phyloP scores from a whole-genome alignment of 1,140 invertebrate species.

The Charaxes varanes region DNA sequence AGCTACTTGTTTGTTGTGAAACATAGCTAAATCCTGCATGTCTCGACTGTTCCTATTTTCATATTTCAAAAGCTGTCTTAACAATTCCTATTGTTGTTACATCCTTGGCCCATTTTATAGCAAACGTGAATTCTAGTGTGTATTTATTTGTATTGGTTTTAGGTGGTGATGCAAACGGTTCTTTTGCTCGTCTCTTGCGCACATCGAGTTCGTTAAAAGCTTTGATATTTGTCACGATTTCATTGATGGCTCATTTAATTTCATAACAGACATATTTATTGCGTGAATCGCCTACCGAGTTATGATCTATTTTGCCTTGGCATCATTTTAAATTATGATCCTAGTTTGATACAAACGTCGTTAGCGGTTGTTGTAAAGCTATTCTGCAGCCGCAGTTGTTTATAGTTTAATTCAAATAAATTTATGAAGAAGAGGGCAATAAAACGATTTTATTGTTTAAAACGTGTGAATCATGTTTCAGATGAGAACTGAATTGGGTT shows the following conservation, averaged over 20 bases:
- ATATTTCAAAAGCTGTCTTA: conserved; percentile 44
- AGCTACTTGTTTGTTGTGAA: too few species aligned
- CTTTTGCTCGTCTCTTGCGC: conserved; percentile 24
- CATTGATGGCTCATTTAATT: conserved; percentile 35
- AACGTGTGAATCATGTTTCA: too few species aligned
- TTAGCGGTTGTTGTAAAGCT: conserved; percentile 7
- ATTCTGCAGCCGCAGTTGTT: conserved; percentile 1
- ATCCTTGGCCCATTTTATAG: conserved; percentile 47
- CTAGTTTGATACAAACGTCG: conserved; percentile 9
- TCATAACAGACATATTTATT: conserved; percentile 26
- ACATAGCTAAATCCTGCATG: too few species aligned
- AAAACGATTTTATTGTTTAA: too few species aligned
- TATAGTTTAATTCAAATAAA: too few species aligned
- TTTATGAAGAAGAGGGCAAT: too few species aligned
- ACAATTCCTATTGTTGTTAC: conserved; percentile 52
- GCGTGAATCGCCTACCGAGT: conserved; percentile 29
- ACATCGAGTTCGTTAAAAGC: conserved; percentile 30
- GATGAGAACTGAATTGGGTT: conserved; percentile 2
- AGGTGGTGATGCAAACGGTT: conserved; percentile 39
- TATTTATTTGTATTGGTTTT: conserved; percentile 47
- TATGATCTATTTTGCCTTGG: conserved; percentile 43
- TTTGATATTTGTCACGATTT: conserved; percentile 44
- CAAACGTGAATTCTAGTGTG: conserved; percentile 31
- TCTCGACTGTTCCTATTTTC: conserved; percentile 29
- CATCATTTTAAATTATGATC: conserved; percentile 23